phyloP scores from a whole-genome alignment of 2,797 vertebrate species.

The Sebastiscus tertius region DNA sequence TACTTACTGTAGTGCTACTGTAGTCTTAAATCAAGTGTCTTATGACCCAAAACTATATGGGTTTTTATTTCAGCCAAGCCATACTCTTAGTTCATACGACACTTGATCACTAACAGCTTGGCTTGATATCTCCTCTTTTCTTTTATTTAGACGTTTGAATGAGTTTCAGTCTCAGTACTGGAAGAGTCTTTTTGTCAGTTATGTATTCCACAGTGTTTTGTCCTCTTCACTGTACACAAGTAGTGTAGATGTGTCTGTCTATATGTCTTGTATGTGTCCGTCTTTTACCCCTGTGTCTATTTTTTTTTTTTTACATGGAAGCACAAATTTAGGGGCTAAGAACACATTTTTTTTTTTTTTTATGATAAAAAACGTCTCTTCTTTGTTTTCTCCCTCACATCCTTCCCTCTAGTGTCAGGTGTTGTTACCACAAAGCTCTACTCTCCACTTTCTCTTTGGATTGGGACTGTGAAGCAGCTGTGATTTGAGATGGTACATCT shows the following conservation, averaged over 20 bases:
- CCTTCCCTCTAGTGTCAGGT: constrained; percentile 27
- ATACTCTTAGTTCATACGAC: background rate
- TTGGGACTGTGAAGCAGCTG: constrained; percentile 18
- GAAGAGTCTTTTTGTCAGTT: background rate
- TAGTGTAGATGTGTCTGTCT: background rate
- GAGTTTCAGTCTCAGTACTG: background rate
- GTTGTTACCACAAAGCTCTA: constrained; percentile 17
- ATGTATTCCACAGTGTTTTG: background rate
- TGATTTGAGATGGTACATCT: background rate
- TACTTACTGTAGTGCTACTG: constrained; percentile 28
- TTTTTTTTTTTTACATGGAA: constrained; percentile 21
- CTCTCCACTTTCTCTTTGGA: background rate
- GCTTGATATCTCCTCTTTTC: background rate
- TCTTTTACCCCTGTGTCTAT: background rate
- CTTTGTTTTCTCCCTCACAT: background rate
- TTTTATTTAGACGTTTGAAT: background rate
- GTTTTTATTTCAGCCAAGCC: background rate
- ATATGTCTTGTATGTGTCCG: background rate
- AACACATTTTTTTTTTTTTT: constrained; percentile 11
- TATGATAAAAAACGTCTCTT: background rate
- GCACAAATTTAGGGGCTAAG: constrained; percentile 17
- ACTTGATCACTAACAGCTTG: constrained; percentile 7
- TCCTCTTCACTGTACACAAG: background rate
- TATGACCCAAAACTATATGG: background rate
- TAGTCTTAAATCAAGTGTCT: constrained; percentile 7